A percentile compares a stretch with the other conserved stretches of the same genome.
phyloP scores from a whole-genome alignment of 2,113 vertebrate genomes.

The Rhinoderma darwinii region DNA sequence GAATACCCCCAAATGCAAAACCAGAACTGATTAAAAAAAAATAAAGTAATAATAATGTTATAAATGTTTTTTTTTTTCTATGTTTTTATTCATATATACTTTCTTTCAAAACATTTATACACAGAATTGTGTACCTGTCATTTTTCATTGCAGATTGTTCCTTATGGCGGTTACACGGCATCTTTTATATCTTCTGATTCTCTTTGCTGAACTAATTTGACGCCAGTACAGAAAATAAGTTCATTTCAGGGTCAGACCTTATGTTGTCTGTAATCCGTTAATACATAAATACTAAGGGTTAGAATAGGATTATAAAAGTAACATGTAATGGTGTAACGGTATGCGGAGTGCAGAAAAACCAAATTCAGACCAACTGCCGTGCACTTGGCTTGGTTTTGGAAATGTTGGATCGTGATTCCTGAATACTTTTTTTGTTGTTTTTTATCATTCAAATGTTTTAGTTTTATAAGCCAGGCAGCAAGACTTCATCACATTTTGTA shows the following conservation, averaged over 20 bases:
- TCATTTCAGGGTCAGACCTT: slow-evolving; percentile 20
- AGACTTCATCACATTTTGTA: no score
- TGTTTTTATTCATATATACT: no score
- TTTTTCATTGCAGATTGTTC: neutral
- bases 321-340: neutral
- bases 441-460: no score
- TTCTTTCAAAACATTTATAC: no score
- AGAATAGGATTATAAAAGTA: slow-evolving; percentile 27
- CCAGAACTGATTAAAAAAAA: no score
- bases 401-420: neutral
- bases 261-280: slow-evolving; percentile 21
- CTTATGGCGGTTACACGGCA: neutral
- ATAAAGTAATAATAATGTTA: no score
- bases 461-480: no score
- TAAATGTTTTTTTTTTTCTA: no score
- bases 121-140: no score
- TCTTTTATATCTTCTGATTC: neutral
- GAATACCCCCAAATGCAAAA: no score
- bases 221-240: neutral
- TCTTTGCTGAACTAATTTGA: neutral
- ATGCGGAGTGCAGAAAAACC: no score
- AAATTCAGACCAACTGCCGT: neutral
- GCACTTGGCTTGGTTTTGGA: neutral
- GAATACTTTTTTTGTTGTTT: no score
- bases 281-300: slow-evolving; percentile 26